These are phyloP conservation scores for Poecilobothrus nobilitatus DNA, from an alignment of 2,888 invertebrate genomes.

Conservation along the genomic window DNA sequence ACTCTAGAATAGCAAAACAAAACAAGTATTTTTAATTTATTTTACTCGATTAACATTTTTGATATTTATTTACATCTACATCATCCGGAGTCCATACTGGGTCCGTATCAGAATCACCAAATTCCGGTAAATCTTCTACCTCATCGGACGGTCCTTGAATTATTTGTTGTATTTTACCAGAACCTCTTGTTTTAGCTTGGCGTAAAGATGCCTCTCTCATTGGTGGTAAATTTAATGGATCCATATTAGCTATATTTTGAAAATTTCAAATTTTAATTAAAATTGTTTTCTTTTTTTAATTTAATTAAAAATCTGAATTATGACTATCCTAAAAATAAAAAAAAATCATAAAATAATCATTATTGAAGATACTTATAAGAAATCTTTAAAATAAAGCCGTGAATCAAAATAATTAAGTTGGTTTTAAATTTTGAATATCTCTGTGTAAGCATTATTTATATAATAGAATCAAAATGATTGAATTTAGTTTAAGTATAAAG, in stretches of 20 bases:
- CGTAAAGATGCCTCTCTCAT: slow-evolving; percentile 55
- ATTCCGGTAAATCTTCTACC: slow-evolving; percentile 49
- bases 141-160: slow-evolving; percentile 46
- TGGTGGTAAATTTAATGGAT: slow-evolving; percentile 47
- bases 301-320: background rate
- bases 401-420: too few species aligned
- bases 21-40: slow-evolving; percentile 8
- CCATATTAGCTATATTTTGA: slow-evolving; percentile 29
- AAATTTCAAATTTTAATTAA: background rate
- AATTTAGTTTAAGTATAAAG: too few species aligned
- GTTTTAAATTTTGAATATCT: too few species aligned
- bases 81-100: slow-evolving; percentile 67
- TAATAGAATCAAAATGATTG: too few species aligned
- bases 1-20: slow-evolving; percentile 14
- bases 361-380: too few species aligned
- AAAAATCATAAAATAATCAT: too few species aligned
- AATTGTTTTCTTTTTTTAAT: slow-evolving; percentile 7
- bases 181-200: slow-evolving; percentile 58
- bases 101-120: slow-evolving; percentile 59
- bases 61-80: slow-evolving; percentile 43
- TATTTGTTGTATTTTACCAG: slow-evolving; percentile 51
- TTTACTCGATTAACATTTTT: background rate
- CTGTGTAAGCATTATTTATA: too few species aligned
- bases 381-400: too few species aligned
- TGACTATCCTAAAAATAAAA: background rate